Conservation (phyloP, 23 tunicate genomes). For the Trididemnum clinides region DNA sequence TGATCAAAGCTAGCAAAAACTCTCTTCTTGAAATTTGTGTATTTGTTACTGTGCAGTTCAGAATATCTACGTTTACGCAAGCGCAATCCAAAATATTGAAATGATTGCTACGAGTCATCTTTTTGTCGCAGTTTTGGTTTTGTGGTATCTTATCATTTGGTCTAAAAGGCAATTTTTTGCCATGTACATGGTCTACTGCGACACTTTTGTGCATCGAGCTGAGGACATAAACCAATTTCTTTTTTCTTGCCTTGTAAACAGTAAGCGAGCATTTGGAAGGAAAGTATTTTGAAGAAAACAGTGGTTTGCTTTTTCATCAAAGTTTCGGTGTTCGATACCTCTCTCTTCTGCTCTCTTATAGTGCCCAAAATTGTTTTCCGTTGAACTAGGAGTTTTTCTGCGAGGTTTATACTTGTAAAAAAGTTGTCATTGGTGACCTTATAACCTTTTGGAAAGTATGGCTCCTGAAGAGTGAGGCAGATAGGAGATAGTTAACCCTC, state of each 20-base stretch:
- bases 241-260: not conserved
- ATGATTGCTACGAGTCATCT: not conserved
- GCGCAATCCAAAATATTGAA: not conserved
- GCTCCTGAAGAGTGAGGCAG: not conserved
- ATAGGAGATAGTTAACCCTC: not conserved
- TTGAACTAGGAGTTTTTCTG: not conserved
- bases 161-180: not conserved
- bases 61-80: not conserved
- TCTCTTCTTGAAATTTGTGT: conserved; percentile 5
- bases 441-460: not conserved
- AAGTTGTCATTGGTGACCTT: not conserved
- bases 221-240: not conserved
- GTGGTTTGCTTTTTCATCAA: not conserved
- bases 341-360: not conserved
- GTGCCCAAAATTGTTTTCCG: not conserved
- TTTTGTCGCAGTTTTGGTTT: conserved; percentile 8
- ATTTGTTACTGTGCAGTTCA: not conserved
- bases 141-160: not conserved
- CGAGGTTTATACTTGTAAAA: not conserved
- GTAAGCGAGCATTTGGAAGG: not conserved
- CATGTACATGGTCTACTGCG: not conserved
- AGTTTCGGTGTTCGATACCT: not conserved
- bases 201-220: not conserved
- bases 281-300: not conserved
- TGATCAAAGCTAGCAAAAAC: not conserved